Evolutionary conservation across 2,113 vertebrate genomes (phyloP).

Genomic region (Phylloscopus whistleri): DNA sequence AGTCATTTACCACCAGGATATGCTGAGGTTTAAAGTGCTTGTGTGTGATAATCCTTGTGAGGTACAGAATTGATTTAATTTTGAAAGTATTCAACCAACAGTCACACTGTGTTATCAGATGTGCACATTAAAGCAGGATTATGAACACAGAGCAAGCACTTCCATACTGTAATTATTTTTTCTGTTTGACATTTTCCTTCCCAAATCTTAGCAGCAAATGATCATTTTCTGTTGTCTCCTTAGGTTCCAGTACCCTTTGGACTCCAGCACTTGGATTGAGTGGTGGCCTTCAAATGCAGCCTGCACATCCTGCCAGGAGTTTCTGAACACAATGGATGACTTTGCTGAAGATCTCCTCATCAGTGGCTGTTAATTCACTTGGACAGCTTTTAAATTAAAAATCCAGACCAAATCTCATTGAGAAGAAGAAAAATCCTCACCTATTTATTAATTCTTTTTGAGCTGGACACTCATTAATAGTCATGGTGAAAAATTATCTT

Average conservation of each 20-base stretch:
- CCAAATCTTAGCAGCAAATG: not conserved
- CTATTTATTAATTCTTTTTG: not conserved
- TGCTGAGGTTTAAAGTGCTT: not conserved
- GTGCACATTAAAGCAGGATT: not conserved
- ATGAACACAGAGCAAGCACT: not conserved
- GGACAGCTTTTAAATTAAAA: not conserved
- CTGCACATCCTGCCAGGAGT: constrained; percentile 63
- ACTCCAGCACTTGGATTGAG: constrained; percentile 84
- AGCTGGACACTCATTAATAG: not conserved
- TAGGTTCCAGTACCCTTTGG: constrained; percentile 89
- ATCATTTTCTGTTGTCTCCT: not conserved
- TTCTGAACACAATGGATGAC: constrained; percentile 60
- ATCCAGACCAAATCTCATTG: not conserved
- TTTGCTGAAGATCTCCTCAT: constrained; percentile 74
- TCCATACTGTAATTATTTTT: not conserved
- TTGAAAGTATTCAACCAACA: not conserved
- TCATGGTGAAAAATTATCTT: not conserved
- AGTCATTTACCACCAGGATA: not conserved
- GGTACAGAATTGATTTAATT: not conserved
- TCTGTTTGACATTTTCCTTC: not conserved
- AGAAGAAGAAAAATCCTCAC: not conserved
- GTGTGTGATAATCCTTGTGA: not conserved
- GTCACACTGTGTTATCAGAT: not conserved
- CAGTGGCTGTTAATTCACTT: constrained; percentile 62
- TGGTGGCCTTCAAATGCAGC: constrained; percentile 75